phyloP scores from a whole-genome alignment of 2,797 vertebrate species.

The Meriones psammophilus region DNA sequence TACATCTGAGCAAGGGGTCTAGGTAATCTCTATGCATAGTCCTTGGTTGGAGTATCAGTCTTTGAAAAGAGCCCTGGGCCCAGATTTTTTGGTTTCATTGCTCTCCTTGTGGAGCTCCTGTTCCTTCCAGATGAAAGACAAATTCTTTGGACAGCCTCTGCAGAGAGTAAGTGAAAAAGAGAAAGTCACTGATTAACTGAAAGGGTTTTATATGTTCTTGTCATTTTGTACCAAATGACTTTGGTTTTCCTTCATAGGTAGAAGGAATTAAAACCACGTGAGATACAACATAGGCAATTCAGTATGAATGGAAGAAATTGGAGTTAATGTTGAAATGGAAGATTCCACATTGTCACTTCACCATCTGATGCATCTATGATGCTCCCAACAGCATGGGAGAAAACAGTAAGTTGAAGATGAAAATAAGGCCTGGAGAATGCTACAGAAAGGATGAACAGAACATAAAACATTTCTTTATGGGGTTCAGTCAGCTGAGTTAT shows the following conservation, averaged over 20 bases:
- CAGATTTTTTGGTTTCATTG: too few species aligned
- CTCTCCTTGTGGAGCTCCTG: too few species aligned
- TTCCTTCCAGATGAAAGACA: not conserved
- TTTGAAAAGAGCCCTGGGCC: too few species aligned
- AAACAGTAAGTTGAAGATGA: not conserved
- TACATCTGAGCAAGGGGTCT: too few species aligned
- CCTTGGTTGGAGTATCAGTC: too few species aligned
- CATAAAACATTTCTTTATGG: not conserved
- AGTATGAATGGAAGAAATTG: not conserved
- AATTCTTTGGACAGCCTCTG: not conserved
- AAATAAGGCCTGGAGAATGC: not conserved
- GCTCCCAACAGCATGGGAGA: not conserved
- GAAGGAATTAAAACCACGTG: not conserved
- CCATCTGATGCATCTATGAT: not conserved
- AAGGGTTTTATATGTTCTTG: not conserved
- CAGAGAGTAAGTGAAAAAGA: constrained; percentile 2
- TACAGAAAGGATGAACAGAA: not conserved
- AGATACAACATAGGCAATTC: not conserved
- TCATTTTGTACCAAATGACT: not conserved
- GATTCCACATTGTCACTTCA: not conserved
- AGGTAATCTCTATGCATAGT: too few species aligned
- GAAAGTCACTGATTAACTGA: constrained; percentile 5
- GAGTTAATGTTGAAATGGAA: not conserved
- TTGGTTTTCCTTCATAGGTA: constrained; percentile 4
- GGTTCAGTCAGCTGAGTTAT: not conserved